Conservation (phyloP, 2,888 invertebrate genomes). For the Cheilosia grossa region DNA sequence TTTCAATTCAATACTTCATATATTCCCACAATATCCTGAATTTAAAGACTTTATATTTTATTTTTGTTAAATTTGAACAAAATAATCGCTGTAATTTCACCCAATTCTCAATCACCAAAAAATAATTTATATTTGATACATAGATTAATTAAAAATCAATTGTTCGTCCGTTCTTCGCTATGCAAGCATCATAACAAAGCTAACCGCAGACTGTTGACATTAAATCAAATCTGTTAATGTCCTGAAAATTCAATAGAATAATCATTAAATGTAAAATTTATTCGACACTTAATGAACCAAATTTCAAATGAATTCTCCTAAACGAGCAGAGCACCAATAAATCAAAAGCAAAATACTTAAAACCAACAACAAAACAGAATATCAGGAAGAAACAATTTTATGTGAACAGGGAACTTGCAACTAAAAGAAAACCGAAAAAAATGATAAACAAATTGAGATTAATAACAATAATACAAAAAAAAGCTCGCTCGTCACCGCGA, state of each 20-base stretch:
- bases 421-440: not conserved
- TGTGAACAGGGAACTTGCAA: conserved; percentile 3
- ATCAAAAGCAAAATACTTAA: not conserved
- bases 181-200: too few relatives aligned
- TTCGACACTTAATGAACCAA: not conserved
- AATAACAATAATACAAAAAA: conserved; percentile 5
- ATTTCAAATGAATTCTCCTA: not conserved
- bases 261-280: not conserved
- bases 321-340: not conserved
- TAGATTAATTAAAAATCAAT: too few relatives aligned
- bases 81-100: too few relatives aligned
- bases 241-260: not conserved
- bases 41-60: too few relatives aligned
- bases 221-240: not conserved
- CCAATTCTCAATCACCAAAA: too few relatives aligned
- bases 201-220: not conserved
- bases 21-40: too few relatives aligned
- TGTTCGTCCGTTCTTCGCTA: too few relatives aligned
- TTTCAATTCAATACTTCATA: too few relatives aligned
- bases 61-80: too few relatives aligned
- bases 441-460: not conserved
- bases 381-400: not conserved
- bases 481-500: not conserved
- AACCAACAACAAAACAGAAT: not conserved
- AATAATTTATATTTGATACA: too few relatives aligned